phyloP scores from a whole-genome alignment of 1,140 invertebrate genomes.

The Drosophila sechellia region DNA sequence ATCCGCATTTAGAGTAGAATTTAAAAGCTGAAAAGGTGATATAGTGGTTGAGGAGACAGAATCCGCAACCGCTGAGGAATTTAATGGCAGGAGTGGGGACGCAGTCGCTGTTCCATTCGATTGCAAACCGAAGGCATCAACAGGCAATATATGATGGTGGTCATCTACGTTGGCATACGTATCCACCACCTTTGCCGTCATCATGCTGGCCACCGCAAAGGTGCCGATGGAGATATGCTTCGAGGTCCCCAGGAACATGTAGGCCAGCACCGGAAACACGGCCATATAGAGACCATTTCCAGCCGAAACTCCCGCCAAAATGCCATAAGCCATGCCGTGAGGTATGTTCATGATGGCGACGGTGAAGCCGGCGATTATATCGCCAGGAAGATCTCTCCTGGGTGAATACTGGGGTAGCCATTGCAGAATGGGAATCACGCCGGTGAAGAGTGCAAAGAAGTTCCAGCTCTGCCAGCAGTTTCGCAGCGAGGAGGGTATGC shows the following conservation, averaged over 20 bases:
- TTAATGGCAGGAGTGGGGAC: slow-evolving; percentile 7
- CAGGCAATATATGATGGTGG: background rate
- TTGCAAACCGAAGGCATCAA: background rate
- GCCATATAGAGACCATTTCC: slow-evolving; percentile 97
- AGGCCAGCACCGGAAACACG: slow-evolving; percentile 96
- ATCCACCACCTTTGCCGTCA: slow-evolving; percentile 92
- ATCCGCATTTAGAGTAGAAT: slow-evolving; percentile 39
- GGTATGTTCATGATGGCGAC: slow-evolving; percentile 97
- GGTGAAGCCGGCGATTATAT: slow-evolving; percentile 92
- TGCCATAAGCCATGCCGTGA: slow-evolving; percentile 94
- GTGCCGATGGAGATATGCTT: slow-evolving; percentile 97
- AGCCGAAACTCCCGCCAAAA: slow-evolving; percentile 93
- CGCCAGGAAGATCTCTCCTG: slow-evolving; percentile 87
- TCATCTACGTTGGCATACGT: slow-evolving; percentile 62
- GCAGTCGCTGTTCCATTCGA: slow-evolving; percentile 10
- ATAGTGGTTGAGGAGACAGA: slow-evolving; percentile 28
- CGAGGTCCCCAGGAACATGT: slow-evolving; percentile 96
- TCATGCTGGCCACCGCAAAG: slow-evolving; percentile 94
- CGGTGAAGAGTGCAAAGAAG: slow-evolving; percentile 72
- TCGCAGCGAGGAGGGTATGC: slow-evolving; percentile 68
- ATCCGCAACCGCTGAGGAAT: slow-evolving; percentile 37
- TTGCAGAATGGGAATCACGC: slow-evolving; percentile 87
- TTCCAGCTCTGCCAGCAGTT: slow-evolving; percentile 69
- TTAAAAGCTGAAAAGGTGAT: slow-evolving; percentile 12
- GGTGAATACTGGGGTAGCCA: slow-evolving; percentile 91